Evolutionary conservation across 2,797 vertebrate species (phyloP).

Genomic region (Urocyon cinereoargenteus): DNA sequence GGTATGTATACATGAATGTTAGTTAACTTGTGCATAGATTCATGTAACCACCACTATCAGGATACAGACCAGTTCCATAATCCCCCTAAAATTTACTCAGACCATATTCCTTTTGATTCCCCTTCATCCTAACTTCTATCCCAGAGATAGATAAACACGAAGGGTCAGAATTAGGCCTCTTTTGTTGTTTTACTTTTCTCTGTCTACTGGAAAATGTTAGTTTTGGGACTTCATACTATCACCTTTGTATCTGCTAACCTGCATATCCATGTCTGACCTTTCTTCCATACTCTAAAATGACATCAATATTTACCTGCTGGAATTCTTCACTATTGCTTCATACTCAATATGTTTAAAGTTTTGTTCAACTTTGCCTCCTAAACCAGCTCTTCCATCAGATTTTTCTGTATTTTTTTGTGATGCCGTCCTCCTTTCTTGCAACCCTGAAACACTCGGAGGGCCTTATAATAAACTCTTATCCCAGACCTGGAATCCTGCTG

Average conservation of each 20-base stretch:
- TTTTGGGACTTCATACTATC: neutral
- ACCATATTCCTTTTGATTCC: neutral
- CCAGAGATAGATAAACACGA: neutral
- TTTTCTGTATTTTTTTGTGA: neutral
- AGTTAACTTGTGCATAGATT: neutral
- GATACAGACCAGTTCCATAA: neutral
- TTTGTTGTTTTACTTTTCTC: neutral
- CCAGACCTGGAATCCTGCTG: neutral
- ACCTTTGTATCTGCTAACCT: neutral
- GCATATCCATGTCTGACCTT: neutral
- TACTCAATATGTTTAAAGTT: neutral
- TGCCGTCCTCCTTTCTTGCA: neutral
- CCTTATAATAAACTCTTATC: neutral
- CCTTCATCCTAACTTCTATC: neutral
- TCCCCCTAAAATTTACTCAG: neutral
- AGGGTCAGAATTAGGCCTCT: neutral
- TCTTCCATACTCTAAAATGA: neutral
- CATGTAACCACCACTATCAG: neutral
- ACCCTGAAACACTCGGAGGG: neutral
- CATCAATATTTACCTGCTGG: neutral
- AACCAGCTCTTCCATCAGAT: neutral
- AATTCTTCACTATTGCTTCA: neutral
- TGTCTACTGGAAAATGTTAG: neutral
- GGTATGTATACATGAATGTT: neutral
- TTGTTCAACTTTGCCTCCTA: neutral